Evolutionary conservation across 2,797 vertebrate genomes (phyloP).

Genomic region (Pantherophis vulpinus): DNA sequence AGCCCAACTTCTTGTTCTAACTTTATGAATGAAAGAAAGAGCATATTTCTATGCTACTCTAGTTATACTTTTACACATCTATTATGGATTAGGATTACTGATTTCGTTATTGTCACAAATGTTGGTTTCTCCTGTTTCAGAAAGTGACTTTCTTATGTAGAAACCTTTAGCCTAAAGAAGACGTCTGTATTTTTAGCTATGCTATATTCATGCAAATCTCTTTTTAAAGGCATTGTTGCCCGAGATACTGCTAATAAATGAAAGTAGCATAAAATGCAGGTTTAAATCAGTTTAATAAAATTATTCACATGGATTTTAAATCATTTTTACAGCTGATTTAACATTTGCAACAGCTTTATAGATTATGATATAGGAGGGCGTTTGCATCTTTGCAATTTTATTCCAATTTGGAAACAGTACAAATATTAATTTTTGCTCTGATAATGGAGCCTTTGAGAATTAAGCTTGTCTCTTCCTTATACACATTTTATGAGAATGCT

Average conservation of each 20-base stretch:
- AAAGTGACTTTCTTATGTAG: slow-evolving; percentile 7
- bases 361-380: slow-evolving; percentile 76
- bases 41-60: not conserved
- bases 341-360: slow-evolving; percentile 78
- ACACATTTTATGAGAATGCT: slow-evolving; percentile 72
- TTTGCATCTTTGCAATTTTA: slow-evolving; percentile 82
- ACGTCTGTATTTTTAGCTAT: slow-evolving; percentile 34
- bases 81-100: not conserved
- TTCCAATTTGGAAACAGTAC: slow-evolving; percentile 82
- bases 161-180: slow-evolving; percentile 13
- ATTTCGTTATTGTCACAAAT: not conserved
- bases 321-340: slow-evolving; percentile 79
- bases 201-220: slow-evolving; percentile 57
- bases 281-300: slow-evolving; percentile 81
- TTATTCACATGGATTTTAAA: slow-evolving; percentile 79
- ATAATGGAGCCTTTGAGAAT: slow-evolving; percentile 77
- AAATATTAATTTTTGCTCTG: slow-evolving; percentile 87
- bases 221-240: slow-evolving; percentile 62
- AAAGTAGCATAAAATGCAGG: slow-evolving; percentile 72
- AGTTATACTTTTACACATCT: not conserved
- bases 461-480: slow-evolving; percentile 70
- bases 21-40: not conserved
- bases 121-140: not conserved
- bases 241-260: slow-evolving; percentile 74
- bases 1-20: not conserved